These are phyloP conservation scores for Cryptophagus acutangulus DNA, from an alignment of 2,888 invertebrate species.

Conservation along the genomic window DNA sequence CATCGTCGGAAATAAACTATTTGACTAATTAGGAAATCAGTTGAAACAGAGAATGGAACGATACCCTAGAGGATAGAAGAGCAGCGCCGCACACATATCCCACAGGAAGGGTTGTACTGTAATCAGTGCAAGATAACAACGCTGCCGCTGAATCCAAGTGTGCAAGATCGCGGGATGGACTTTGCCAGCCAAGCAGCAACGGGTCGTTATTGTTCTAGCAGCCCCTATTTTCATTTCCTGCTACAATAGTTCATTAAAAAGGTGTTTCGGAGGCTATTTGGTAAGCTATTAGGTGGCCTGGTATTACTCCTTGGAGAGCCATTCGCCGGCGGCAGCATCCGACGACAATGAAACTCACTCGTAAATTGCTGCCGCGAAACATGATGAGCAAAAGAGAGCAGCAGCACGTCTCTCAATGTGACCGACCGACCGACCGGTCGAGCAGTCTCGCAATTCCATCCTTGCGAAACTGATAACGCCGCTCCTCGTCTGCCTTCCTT, in stretches of 20 bases:
- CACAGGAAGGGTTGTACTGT: conserved; percentile 35
- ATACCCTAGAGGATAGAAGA: conserved; percentile 31
- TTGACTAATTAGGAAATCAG: conserved; percentile 41
- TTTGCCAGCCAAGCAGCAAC: conserved; percentile 1
- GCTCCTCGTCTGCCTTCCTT: conserved; percentile 30
- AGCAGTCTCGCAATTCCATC: conserved; percentile 37
- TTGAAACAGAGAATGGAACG: conserved; percentile 36
- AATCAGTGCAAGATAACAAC: conserved; percentile 29
- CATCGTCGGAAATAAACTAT: conserved; percentile 32
- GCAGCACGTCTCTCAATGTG: not conserved
- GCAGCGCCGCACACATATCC: conserved; percentile 24
- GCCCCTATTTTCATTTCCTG: conserved; percentile 51
- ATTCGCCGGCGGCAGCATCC: conserved; percentile 47
- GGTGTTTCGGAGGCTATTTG: conserved; percentile 68
- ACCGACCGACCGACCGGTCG: conserved; percentile 8
- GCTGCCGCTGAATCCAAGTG: conserved; percentile 27
- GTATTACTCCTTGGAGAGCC: conserved; percentile 52
- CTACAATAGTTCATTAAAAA: conserved; percentile 66
- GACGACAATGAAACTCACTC: conserved; percentile 50
- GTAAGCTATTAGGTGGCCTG: conserved; percentile 61
- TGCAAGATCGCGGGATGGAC: conserved; percentile 18
- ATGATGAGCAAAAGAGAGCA: not conserved
- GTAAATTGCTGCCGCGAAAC: conserved; percentile 42
- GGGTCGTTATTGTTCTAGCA: conserved; percentile 41
- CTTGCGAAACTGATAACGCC: conserved; percentile 43